Conservation (phyloP, 2,113 vertebrate species). For the Scatophagus argus region DNA sequence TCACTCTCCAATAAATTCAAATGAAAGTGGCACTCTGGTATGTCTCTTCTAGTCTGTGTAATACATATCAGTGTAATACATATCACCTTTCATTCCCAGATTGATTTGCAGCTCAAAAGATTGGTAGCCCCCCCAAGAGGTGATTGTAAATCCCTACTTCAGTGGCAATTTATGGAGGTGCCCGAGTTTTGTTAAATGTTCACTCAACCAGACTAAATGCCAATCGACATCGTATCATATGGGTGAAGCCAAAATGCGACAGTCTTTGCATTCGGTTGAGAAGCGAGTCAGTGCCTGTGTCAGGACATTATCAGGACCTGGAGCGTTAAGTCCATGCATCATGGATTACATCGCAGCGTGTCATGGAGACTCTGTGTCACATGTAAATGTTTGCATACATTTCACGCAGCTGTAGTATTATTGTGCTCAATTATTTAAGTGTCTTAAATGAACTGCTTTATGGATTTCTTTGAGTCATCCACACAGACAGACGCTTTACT, state of each 20-base stretch:
- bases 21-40: conserved; percentile 70
- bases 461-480: conserved; percentile 30
- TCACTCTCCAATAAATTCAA: conserved; percentile 78
- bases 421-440: conserved; percentile 1
- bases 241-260: conserved; percentile 14
- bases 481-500: conserved; percentile 1
- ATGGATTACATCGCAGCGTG: conserved; percentile 32
- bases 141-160: conserved; percentile 68
- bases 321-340: conserved; percentile 24
- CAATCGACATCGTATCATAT: conserved; percentile 52
- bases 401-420: not conserved
- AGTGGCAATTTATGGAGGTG: conserved; percentile 62
- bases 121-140: conserved; percentile 54
- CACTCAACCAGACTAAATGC: conserved; percentile 64
- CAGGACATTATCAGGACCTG: conserved; percentile 2
- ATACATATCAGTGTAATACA: conserved; percentile 67
- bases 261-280: conserved; percentile 33
- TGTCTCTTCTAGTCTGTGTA: conserved; percentile 64
- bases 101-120: conserved; percentile 76
- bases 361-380: conserved; percentile 13
- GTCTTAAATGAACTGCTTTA: conserved; percentile 7
- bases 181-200: conserved; percentile 74
- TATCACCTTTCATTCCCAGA: conserved; percentile 69
- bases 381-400: conserved; percentile 16
- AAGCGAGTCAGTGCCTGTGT: conserved; percentile 13